phyloP scores from a whole-genome alignment of 2,797 vertebrate genomes.

The Sebastes goodei region DNA sequence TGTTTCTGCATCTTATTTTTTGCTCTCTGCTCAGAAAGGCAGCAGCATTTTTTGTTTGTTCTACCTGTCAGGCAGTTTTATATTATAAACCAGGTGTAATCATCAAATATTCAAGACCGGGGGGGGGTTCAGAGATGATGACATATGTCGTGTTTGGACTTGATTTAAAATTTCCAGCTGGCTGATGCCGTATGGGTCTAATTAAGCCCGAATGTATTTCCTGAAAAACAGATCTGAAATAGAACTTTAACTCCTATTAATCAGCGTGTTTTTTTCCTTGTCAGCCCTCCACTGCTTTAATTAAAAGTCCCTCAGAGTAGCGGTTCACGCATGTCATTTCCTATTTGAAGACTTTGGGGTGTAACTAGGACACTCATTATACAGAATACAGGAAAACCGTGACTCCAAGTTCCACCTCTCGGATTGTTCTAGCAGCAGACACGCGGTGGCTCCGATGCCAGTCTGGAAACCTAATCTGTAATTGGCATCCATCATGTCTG shows the following conservation, averaged over 20 bases:
- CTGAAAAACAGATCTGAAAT: conserved; percentile 83
- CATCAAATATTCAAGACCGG: conserved; percentile 66
- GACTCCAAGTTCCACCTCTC: conserved; percentile 56
- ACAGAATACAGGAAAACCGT: conserved; percentile 62
- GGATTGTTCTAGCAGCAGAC: conserved; percentile 57
- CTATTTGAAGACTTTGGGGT: conserved; percentile 75
- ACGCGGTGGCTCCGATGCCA: conserved; percentile 46
- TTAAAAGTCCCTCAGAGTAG: conserved; percentile 84
- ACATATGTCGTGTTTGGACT: conserved; percentile 78
- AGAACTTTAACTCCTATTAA: conserved; percentile 82
- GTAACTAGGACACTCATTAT: conserved; percentile 82
- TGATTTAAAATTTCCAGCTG: conserved; percentile 84
- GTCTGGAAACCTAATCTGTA: conserved; percentile 58
- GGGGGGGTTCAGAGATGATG: conserved; percentile 64
- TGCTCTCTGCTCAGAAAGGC: neutral
- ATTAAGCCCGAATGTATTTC: conserved; percentile 83
- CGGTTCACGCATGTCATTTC: conserved; percentile 82
- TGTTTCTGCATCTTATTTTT: neutral
- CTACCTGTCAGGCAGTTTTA: conserved; percentile 21
- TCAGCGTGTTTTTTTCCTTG: conserved; percentile 76
- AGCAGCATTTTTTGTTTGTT: neutral
- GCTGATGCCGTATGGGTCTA: conserved; percentile 81
- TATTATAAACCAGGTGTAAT: conserved; percentile 68
- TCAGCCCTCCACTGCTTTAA: conserved; percentile 83
- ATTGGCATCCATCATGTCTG: conserved; percentile 57